Evolutionary conservation across 2,797 vertebrate genomes (phyloP).

Genomic region (Enoplosus armatus): DNA sequence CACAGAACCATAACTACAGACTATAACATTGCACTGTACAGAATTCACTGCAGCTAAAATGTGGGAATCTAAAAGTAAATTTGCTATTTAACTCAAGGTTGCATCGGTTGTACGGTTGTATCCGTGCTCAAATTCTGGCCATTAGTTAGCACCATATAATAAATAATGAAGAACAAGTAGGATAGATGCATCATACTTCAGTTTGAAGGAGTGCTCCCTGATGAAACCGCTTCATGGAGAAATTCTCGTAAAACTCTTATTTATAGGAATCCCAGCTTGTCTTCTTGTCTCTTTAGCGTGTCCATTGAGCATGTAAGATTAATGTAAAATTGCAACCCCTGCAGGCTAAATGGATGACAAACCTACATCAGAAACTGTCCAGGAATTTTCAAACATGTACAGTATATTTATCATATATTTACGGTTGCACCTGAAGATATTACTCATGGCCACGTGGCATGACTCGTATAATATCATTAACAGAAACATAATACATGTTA

Average conservation of each 20-base stretch:
- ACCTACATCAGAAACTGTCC: not conserved
- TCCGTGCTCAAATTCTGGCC: not conserved
- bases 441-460: not conserved
- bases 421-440: not conserved
- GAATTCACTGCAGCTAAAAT: not conserved
- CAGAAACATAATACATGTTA: not conserved
- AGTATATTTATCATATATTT: no score
- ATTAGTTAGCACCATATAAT: not conserved
- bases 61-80: not conserved
- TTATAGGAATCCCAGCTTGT: not conserved
- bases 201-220: constrained; percentile 14
- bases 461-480: not conserved
- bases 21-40: not conserved
- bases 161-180: not conserved
- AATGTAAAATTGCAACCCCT: not conserved
- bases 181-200: constrained; percentile 4
- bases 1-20: not conserved
- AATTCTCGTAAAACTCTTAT: not conserved
- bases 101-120: not conserved
- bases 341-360: not conserved
- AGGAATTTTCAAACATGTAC: not conserved
- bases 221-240: constrained; percentile 1
- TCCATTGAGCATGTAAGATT: not conserved
- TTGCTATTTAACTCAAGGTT: not conserved
- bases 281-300: constrained; percentile 6